These are phyloP conservation scores for Montipora foliosa DNA, from an alignment of 64 coral and sea anemone species.

Conservation along the genomic window DNA sequence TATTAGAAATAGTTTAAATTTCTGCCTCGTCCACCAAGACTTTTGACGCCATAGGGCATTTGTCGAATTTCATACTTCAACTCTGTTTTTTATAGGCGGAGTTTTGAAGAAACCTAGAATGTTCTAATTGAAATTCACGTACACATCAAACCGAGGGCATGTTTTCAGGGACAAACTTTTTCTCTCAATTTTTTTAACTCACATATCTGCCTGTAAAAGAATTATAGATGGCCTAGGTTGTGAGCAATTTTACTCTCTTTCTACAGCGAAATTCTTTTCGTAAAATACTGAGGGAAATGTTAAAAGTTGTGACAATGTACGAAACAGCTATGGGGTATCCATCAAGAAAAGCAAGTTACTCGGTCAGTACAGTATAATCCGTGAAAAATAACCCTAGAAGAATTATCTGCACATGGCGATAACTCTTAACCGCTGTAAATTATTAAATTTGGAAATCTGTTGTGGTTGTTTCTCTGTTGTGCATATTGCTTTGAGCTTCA, in stretches of 20 bases:
- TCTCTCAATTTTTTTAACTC: neutral
- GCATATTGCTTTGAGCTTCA: neutral
- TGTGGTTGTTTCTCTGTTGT: conserved; percentile 1
- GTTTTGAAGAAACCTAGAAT: conserved; percentile 60
- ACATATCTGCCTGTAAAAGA: neutral
- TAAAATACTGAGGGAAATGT: neutral
- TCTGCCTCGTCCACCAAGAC: conserved; percentile 76
- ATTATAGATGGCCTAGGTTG: no score
- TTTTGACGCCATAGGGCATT: conserved; percentile 82
- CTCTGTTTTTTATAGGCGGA: conserved; percentile 65
- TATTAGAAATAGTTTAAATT: conserved; percentile 99
- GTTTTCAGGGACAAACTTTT: neutral
- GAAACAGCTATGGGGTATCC: neutral
- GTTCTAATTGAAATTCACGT: conserved; percentile 46
- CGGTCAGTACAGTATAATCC: neutral
- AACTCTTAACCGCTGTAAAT: conserved; percentile 42
- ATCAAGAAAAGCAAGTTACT: neutral
- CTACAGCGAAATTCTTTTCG: neutral
- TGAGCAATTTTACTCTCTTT: neutral
- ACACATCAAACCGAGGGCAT: neutral
- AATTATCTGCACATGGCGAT: neutral
- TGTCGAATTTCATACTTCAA: conserved; percentile 77
- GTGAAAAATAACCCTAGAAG: neutral
- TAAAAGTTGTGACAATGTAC: conserved; percentile 1
- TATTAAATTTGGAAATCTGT: conserved; percentile 43